These are phyloP conservation scores for Agapornis roseicollis DNA, from an alignment of 2,113 vertebrate genomes.

Conservation along the genomic window DNA sequence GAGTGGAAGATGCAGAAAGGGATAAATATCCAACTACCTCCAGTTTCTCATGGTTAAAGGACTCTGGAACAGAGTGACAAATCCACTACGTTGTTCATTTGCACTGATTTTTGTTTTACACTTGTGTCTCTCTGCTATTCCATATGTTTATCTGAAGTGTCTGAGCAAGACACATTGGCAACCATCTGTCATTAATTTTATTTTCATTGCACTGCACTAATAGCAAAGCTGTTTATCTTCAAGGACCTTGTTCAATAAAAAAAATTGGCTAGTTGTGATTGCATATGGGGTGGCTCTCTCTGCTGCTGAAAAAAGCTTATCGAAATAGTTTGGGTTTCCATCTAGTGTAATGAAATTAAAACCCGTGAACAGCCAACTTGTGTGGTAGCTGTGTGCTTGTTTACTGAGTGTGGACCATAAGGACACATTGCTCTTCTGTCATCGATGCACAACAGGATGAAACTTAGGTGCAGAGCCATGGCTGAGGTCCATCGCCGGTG, in stretches of 20 bases:
- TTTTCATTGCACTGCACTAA: conserved; percentile 16
- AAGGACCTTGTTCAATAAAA: conserved; percentile 1
- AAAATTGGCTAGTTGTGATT: not conserved
- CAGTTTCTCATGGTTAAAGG: not conserved
- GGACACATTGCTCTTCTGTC: not conserved
- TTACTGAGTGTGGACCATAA: not conserved
- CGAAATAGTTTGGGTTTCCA: not conserved
- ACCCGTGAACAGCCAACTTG: not conserved
- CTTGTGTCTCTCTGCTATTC: not conserved
- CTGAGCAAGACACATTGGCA: conserved; percentile 25
- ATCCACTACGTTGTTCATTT: not conserved
- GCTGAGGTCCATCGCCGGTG: fast-evolving
- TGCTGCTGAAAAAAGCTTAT: not conserved
- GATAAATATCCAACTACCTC: not conserved
- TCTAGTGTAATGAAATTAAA: not conserved
- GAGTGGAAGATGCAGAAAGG: not conserved
- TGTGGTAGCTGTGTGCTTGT: not conserved
- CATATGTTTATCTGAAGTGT: conserved; percentile 5
- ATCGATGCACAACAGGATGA: not conserved
- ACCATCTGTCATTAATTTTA: conserved; percentile 45
- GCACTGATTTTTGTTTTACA: not conserved
- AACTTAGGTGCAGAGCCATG: not conserved
- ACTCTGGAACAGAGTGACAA: not conserved
- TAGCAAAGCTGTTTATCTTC: conserved; percentile 9
- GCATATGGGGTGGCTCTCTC: not conserved